Evolutionary conservation across 2,797 vertebrate species (phyloP).

Genomic region (Chrosomus eos): DNA sequence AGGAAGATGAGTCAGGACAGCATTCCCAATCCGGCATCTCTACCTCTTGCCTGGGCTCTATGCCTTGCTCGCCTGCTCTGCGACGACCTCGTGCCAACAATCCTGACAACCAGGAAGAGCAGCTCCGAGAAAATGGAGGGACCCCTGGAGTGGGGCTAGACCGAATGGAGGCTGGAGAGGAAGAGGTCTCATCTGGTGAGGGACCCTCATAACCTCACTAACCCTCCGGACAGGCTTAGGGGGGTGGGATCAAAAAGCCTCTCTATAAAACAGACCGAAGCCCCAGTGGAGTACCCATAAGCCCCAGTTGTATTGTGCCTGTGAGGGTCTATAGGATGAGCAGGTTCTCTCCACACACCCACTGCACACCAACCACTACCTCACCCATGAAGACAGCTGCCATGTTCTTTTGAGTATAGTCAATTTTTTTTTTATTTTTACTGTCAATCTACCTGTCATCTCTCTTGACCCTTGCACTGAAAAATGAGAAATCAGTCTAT

Average conservation of each 20-base stretch:
- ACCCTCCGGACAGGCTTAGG: slow-evolving; percentile 7
- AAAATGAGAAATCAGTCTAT: slow-evolving; percentile 48
- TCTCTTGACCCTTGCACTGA: not conserved
- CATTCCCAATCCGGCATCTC: slow-evolving; percentile 77
- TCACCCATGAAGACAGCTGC: slow-evolving; percentile 53
- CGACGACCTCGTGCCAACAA: not conserved
- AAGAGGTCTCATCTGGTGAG: slow-evolving; percentile 93
- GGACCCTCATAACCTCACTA: slow-evolving; percentile 79
- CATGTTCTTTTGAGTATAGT: slow-evolving; percentile 60
- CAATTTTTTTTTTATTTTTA: slow-evolving; percentile 35
- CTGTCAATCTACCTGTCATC: not conserved
- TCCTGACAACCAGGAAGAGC: slow-evolving; percentile 33
- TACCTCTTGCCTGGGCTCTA: slow-evolving; percentile 80
- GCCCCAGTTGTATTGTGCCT: slow-evolving; percentile 12
- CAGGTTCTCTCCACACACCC: slow-evolving; percentile 42
- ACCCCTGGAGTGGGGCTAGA: slow-evolving; percentile 36
- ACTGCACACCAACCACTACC: slow-evolving; percentile 54
- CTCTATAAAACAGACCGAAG: slow-evolving; percentile 49
- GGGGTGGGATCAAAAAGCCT: slow-evolving; percentile 40
- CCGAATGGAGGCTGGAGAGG: slow-evolving; percentile 60
- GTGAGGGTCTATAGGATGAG: slow-evolving; percentile 34
- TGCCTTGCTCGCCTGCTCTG: slow-evolving; percentile 63
- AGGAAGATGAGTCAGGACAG: slow-evolving; percentile 93
- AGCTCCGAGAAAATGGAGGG: slow-evolving; percentile 73
- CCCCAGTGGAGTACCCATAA: slow-evolving; percentile 60